phyloP scores from a whole-genome alignment of 2,888 invertebrate genomes.

The Tenthredo amoena region DNA sequence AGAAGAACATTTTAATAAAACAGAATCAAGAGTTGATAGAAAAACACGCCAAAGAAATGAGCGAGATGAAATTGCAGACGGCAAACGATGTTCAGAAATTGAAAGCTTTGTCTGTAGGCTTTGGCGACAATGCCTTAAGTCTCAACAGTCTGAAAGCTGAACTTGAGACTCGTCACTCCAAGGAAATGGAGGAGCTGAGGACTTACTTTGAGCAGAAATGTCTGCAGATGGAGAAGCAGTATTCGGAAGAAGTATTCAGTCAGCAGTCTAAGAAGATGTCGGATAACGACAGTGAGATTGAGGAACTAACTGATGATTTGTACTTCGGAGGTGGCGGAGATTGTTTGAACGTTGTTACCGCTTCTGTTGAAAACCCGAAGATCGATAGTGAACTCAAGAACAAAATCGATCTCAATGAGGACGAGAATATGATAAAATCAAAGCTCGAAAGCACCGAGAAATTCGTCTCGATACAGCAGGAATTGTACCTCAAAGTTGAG shows the following conservation, averaged over 20 bases:
- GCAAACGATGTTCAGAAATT: conserved; percentile 78
- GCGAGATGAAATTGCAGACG: conserved; percentile 63
- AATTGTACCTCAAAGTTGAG: conserved; percentile 59
- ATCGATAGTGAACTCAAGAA: conserved; percentile 47
- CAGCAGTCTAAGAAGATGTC: conserved; percentile 84
- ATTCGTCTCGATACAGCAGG: conserved; percentile 54
- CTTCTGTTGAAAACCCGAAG: conserved; percentile 59
- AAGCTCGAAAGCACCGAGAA: conserved; percentile 53
- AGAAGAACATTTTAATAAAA: conserved; percentile 60
- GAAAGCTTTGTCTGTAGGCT: conserved; percentile 80
- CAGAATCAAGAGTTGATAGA: conserved; percentile 55
- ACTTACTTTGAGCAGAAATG: conserved; percentile 91
- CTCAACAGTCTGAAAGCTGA: conserved; percentile 80
- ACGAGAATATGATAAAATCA: conserved; percentile 47
- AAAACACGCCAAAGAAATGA: conserved; percentile 65
- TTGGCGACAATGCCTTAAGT: conserved; percentile 82
- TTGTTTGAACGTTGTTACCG: conserved; percentile 63
- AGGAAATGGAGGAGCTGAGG: conserved; percentile 89
- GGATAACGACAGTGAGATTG: conserved; percentile 74
- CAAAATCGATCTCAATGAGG: conserved; percentile 31
- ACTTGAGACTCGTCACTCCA: conserved; percentile 84
- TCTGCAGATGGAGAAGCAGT: conserved; percentile 89
- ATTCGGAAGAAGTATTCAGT: conserved; percentile 85
- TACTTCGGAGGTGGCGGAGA: conserved; percentile 69
- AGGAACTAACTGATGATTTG: conserved; percentile 78